phyloP scores from a whole-genome alignment of 2,113 vertebrate species.

The Fregata magnificens region DNA sequence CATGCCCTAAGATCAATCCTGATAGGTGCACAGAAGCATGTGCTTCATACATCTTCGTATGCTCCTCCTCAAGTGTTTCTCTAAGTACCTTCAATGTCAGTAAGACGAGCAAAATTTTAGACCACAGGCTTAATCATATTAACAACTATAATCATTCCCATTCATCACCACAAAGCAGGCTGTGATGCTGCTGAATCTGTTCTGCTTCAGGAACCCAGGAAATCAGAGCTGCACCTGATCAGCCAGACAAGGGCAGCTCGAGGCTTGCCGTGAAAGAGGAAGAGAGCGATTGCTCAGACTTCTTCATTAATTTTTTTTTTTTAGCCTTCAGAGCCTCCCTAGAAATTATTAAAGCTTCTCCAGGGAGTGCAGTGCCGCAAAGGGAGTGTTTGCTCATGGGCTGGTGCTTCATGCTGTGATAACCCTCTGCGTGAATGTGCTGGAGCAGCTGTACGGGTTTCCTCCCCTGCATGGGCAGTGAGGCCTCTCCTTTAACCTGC shows the following conservation, averaged over 20 bases:
- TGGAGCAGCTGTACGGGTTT: background rate
- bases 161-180: background rate
- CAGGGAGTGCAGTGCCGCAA: rapidly evolving
- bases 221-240: background rate
- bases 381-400: background rate
- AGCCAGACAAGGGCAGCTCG: background rate
- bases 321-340: background rate
- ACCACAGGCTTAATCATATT: background rate
- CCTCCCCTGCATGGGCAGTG: background rate
- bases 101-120: background rate
- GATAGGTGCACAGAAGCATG: background rate
- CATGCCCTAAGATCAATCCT: background rate
- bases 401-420: rapidly evolving
- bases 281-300: background rate
- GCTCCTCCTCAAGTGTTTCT: background rate
- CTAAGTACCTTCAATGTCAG: background rate
- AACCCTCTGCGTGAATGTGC: rapidly evolving
- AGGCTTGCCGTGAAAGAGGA: background rate
- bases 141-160: background rate
- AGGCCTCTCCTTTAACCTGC: background rate
- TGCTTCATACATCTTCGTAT: background rate
- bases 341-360: background rate
- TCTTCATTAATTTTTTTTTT: background rate
- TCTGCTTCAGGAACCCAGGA: background rate
- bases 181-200: rapidly evolving